Evolutionary conservation across 2,113 vertebrate species (phyloP).

Genomic region (Paraplagusia blochii): DNA sequence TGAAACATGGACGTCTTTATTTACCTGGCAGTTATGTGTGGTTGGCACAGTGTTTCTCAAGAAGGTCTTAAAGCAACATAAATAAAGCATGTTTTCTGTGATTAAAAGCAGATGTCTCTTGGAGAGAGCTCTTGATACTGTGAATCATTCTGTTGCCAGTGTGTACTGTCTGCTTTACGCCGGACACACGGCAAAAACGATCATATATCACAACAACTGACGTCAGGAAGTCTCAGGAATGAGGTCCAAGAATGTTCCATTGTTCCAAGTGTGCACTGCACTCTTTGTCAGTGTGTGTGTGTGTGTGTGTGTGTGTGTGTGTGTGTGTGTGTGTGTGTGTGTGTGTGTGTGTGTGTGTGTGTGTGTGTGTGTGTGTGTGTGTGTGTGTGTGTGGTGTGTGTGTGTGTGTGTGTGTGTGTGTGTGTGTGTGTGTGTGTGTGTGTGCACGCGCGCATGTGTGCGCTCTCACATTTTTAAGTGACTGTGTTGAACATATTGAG

Average conservation of each 20-base stretch:
- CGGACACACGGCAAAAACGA: constrained; percentile 33
- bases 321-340: constrained; percentile 7
- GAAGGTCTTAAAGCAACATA: constrained; percentile 5
- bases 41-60: not conserved
- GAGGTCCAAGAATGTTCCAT: constrained; percentile 50
- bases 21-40: constrained; percentile 18
- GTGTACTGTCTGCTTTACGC: constrained; percentile 21
- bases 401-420: constrained; percentile 9
- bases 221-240: constrained; percentile 63
- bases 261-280: constrained; percentile 35
- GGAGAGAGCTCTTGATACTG: constrained; percentile 38
- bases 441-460: too few relatives aligned
- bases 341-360: constrained; percentile 16
- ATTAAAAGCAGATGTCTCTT: constrained; percentile 58
- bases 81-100: constrained; percentile 38
- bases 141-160: constrained; percentile 44
- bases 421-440: constrained; percentile 8
- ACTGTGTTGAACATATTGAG: constrained; percentile 16
- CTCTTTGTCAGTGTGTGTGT: constrained; percentile 3
- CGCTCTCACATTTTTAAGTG: constrained; percentile 13
- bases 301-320: constrained; percentile 15
- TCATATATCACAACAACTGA: constrained; percentile 65
- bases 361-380: constrained; percentile 12
- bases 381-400: constrained; percentile 16
- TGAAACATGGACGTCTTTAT: constrained; percentile 33